Base-by-base conservation (phyloP, 1,140 invertebrate species). In the Calephelis virginiensis region DNA sequence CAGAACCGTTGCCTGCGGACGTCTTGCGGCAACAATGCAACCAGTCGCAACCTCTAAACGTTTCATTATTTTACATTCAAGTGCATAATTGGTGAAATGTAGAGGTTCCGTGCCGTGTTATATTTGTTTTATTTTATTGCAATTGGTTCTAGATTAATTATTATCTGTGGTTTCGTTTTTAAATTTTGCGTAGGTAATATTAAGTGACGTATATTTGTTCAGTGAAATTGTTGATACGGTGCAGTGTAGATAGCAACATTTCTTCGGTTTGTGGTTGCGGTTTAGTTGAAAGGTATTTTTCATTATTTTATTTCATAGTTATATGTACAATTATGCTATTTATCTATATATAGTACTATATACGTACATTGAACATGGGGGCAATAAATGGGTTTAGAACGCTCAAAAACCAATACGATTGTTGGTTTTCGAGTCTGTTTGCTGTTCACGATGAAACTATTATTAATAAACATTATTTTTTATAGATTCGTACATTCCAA, bases 231-330 rank as follows among this genome's bases (percentile, higher is more conserved):
- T 62, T 78, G 70, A 77, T 74, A 72, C 67, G 69, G 75, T 77
- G 76, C 74, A 73, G 76, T 80, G 72, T 63, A 75, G 75, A 73
- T 75, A 74, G 72, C 67, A 69, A 63, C 45, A 77, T 82, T 78
- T 81, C 76, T 75, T 76, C 64, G 77, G 73, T 81, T 78, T 80
- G 82, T 74, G 74, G 81, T 83, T 81, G 73, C 68, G 73, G 72
- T 76, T 59, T 59, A 40, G 60, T 71, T 45, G 66, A 73, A 79
- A 81, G 80, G 79, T 80, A 78, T 74, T 77, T 17, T 78, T 73
- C 53, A 53, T 71, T 48, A 6, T 14, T 56, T 11, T 56, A 12
- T 56, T 56, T 37, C 17, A 9, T 37, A 56, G 14, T 17, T 53
- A 17, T 53, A n/a, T 53, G n/a, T n/a, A n/a, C n/a, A n/a, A n/a